Evolutionary conservation across 2,888 invertebrate genomes (phyloP), one percentile per base, ranked within the genome.

Genomic region (Cantharis lateralis): DNA sequence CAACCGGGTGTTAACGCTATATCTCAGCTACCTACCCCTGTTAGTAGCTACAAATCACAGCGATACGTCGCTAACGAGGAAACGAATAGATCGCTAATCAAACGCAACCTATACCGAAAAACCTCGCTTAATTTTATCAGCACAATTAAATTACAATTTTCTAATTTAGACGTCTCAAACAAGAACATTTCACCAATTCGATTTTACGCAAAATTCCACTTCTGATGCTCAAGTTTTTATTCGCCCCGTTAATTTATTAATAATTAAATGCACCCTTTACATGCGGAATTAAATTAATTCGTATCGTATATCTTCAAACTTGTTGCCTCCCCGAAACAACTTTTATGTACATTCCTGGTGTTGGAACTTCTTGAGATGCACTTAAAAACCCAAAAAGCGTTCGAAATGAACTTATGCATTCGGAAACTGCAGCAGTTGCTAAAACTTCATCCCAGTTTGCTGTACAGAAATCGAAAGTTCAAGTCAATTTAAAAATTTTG

Each of bases 1-100:
- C 72, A 81, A 77, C 80, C 78, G 82, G 76, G 82, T 81, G 81
- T 77, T 80, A 81, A 80, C 81, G 80, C 80, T 79, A 80, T 81
- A 81, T 81, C 81, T 81, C 78, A 77, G 78, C 76, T 72, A 70
- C 72, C 72, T 72, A 74, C 80, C 80, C 77, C 24, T 71, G 64
- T 70, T 75, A 71, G 66, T 74, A 62, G 78, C 79, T 78, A 81
- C 81, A 81, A 81, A 81, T 81, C 81, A 80, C 81, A 61, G 75
- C 71, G 79, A 75, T 76, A 79, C 77, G 80, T 79, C 77, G 71
- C 76, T 81, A 81, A 81, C 79, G 80, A 81, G 81, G 73, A 81
- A 81, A 80, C 78, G 79, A 81, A 79, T 74, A 76, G 73, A 78
- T 80, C 76, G 63, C 77, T 81, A 79, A 80, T 81, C 79, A 78